These are phyloP conservation scores for Otus scops DNA, from an alignment of 2,797 vertebrate genomes.

Conservation along the genomic window DNA sequence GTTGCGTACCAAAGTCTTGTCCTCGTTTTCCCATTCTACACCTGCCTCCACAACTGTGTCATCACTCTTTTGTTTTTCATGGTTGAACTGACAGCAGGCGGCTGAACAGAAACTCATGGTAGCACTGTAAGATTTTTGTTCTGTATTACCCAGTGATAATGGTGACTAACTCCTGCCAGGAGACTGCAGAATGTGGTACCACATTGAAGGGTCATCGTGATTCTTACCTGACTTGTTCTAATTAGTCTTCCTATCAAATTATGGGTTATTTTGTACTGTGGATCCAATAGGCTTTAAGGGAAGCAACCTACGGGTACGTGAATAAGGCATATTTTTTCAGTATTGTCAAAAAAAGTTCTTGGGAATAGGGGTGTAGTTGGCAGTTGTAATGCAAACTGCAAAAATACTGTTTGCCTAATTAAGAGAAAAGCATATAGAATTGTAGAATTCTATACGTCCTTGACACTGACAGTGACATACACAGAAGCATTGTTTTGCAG, in stretches of 20 bases:
- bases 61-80: background rate
- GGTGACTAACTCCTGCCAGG: background rate
- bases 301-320: rapidly evolving
- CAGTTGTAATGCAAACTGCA: background rate
- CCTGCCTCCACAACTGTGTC: background rate
- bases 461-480: background rate
- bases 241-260: background rate
- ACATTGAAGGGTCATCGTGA: background rate
- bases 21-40: background rate
- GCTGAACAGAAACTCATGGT: background rate
- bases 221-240: background rate
- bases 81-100: background rate
- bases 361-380: background rate
- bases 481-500: background rate
- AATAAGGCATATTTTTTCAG: background rate
- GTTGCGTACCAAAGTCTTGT: background rate
- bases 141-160: background rate
- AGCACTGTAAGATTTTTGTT: background rate
- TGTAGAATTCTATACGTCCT: background rate
- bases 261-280: background rate
- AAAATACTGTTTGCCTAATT: background rate
- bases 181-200: background rate
- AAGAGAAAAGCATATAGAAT: background rate
- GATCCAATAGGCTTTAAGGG: background rate
- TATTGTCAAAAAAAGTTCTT: background rate